Percentiles rank a stretch among this genome's conserved stretches.
These are phyloP conservation scores for Mya arenaria DNA, from an alignment of 1,140 invertebrate genomes.

Conservation along the genomic window DNA sequence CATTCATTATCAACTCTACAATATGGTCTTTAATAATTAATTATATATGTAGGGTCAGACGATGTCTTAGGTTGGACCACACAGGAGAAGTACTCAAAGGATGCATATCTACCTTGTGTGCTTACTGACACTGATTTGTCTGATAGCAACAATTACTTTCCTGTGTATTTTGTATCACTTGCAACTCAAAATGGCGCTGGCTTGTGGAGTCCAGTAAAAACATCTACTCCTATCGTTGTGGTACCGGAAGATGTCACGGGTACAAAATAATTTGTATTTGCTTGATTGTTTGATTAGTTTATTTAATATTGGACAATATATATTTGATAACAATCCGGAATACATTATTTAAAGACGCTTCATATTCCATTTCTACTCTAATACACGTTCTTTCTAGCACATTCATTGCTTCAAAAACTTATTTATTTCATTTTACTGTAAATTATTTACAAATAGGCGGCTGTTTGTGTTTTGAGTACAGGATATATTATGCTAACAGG, in stretches of 20 bases:
- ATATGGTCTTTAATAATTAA: not conserved
- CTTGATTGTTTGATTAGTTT: no score
- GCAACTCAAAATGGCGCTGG: conserved; percentile 69
- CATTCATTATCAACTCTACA: not conserved
- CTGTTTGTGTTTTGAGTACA: not conserved
- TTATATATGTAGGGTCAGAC: conserved; percentile 58
- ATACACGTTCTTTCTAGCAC: not conserved
- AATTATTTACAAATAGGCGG: not conserved
- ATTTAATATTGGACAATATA: not conserved
- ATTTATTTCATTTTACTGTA: not conserved
- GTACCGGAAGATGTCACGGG: conserved; percentile 66
- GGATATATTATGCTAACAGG: conserved; percentile 28
- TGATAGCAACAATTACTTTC: conserved; percentile 31
- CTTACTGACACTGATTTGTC: conserved; percentile 20
- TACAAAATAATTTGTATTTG: no score
- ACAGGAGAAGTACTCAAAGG: not conserved
- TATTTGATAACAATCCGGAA: not conserved
- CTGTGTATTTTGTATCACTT: conserved; percentile 68
- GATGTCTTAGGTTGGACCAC: conserved; percentile 52
- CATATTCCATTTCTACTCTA: not conserved
- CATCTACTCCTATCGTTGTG: conserved; percentile 65
- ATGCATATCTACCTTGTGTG: conserved; percentile 6
- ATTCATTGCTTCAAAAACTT: not conserved
- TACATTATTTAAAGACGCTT: not conserved
- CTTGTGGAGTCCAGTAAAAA: conserved; percentile 45